A percentile compares a stretch with the other conserved stretches of the same genome.
Evolutionary conservation across 2,888 invertebrate species (phyloP).

Genomic region (Machimus rusticus): DNA sequence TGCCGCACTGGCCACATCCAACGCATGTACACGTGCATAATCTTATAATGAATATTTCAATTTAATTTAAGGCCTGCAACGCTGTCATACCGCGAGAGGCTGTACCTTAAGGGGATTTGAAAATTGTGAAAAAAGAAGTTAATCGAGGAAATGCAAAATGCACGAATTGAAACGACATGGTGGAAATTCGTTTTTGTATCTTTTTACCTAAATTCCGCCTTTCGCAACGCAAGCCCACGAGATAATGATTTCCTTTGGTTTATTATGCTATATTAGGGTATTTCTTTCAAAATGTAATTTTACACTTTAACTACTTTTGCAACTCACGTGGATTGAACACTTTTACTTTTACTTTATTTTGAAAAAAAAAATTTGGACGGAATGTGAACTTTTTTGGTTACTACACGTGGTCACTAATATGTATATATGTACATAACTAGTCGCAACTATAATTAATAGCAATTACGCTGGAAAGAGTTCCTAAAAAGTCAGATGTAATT

Average conservation of each 20-base stretch:
- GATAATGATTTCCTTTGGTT: not conserved
- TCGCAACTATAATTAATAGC: not conserved
- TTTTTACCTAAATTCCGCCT: not conserved
- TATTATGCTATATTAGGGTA: not conserved
- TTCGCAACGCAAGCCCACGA: not conserved
- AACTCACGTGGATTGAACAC: not conserved
- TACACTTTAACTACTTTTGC: not conserved
- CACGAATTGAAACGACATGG: not conserved
- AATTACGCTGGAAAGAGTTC: not conserved
- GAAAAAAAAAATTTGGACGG: not conserved
- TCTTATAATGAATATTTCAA: not conserved
- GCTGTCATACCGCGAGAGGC: not conserved
- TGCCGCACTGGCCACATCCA: not conserved
- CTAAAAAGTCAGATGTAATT: too few relatives aligned
- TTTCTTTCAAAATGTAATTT: not conserved
- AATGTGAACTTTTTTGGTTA: not conserved
- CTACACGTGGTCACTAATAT: not conserved
- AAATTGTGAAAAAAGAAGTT: not conserved
- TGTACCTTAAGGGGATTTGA: not conserved
- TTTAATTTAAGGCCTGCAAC: not conserved
- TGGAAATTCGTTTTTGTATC: not conserved
- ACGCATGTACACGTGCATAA: not conserved
- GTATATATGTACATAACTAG: too few relatives aligned
- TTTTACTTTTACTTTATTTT: not conserved
- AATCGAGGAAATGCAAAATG: not conserved